Percentiles rank a stretch among this genome's conserved stretches.
Evolutionary conservation across 2,888 invertebrate species (phyloP).

Genomic region (Drosophila tanythrix): DNA sequence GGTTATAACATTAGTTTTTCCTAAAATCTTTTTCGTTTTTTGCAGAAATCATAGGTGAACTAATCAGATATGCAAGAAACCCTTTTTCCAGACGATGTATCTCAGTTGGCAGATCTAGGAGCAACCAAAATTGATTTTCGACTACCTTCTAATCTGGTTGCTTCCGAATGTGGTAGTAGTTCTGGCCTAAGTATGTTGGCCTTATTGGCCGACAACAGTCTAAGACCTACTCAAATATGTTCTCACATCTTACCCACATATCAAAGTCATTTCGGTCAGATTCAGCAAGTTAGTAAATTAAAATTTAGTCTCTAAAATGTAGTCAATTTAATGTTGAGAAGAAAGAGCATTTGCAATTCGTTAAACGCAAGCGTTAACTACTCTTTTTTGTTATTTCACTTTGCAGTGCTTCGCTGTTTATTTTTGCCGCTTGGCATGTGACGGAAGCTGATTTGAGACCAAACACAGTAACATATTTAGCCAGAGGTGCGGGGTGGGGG

Average conservation of each 20-base stretch:
- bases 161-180: not conserved
- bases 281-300: not conserved
- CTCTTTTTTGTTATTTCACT: constrained; percentile 33
- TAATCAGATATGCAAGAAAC: not conserved
- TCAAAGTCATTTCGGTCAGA: not conserved
- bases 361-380: not conserved
- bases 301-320: not conserved
- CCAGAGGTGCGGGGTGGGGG: constrained; percentile 19
- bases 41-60: not conserved
- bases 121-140: not conserved
- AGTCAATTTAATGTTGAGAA: not conserved
- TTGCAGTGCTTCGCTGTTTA: constrained; percentile 55
- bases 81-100: not conserved
- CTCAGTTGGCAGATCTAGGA: fast-evolving
- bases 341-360: constrained; percentile 19
- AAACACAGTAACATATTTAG: constrained; percentile 79
- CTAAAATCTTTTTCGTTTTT: not conserved
- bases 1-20: not conserved
- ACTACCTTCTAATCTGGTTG: not conserved
- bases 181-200: no score
- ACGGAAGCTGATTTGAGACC: constrained; percentile 80
- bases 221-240: not conserved
- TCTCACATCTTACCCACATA: not conserved
- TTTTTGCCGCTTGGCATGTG: constrained; percentile 79
- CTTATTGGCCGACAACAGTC: not conserved